Conservation (phyloP, 2,113 vertebrate genomes). For the Aspiorhynchus laticeps region DNA sequence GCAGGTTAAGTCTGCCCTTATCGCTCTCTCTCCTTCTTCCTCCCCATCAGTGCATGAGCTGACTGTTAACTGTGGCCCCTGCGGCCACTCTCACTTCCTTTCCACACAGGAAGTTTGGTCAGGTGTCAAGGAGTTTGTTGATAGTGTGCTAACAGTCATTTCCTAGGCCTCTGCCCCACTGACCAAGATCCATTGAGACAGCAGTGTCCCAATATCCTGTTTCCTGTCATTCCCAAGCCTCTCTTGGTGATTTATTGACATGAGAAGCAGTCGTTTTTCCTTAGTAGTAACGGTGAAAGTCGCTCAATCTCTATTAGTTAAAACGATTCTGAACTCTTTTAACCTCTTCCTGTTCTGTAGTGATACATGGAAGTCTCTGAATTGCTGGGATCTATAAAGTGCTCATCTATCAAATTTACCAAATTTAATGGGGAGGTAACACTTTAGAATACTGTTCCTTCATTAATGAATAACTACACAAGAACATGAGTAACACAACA, state of each 20-base stretch:
- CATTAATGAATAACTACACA: too few species aligned
- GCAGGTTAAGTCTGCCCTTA: constrained; percentile 22
- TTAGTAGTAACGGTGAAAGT: background rate
- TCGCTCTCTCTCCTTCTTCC: constrained; percentile 39
- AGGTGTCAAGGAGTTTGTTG: constrained; percentile 56
- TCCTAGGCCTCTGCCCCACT: constrained; percentile 55
- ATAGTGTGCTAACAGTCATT: constrained; percentile 58
- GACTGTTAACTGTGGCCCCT: constrained; percentile 59
- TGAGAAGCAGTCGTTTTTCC: constrained; percentile 15
- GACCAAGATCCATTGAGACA: constrained; percentile 49
- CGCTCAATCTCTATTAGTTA: background rate
- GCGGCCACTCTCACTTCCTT: constrained; percentile 63
- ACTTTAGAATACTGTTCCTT: too few species aligned
- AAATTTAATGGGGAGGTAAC: background rate
- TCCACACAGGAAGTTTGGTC: constrained; percentile 61
- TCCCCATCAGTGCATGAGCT: constrained; percentile 31
- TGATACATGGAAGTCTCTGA: background rate
- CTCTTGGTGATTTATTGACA: constrained; percentile 52
- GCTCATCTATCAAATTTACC: background rate
- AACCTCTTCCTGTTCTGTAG: background rate
- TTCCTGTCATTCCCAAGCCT: constrained; percentile 53
- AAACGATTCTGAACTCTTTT: background rate
- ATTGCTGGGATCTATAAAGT: background rate
- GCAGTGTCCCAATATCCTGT: constrained; percentile 57
- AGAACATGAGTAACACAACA: too few species aligned